Evolutionary conservation across 2,113 vertebrate genomes (phyloP).

Genomic region (Gobius niger): DNA sequence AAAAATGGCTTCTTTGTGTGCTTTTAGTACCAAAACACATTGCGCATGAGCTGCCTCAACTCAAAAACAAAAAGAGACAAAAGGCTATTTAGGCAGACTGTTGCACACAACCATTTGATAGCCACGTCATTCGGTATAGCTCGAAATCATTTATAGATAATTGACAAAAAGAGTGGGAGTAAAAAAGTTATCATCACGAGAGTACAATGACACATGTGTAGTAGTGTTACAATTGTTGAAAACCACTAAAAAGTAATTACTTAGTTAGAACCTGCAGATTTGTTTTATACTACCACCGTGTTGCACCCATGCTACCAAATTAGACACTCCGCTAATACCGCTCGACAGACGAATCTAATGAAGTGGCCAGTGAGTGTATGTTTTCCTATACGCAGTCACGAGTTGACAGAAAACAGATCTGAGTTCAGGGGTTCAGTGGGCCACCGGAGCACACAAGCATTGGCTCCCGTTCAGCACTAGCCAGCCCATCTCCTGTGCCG

Average conservation of each 20-base stretch:
- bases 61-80: not conserved
- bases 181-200: too few species aligned
- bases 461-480: slow-evolving; percentile 42
- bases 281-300: not conserved
- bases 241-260: not conserved
- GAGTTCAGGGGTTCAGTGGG: slow-evolving; percentile 69
- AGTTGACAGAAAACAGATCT: slow-evolving; percentile 63
- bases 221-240: too few species aligned
- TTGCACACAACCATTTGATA: not conserved
- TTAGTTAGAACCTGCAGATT: not conserved
- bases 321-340: not conserved
- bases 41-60: not conserved
- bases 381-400: slow-evolving; percentile 41
- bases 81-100: not conserved
- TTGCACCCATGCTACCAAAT: not conserved
- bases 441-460: slow-evolving; percentile 43
- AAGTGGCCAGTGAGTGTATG: slow-evolving; percentile 6
- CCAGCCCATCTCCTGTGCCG: slow-evolving; percentile 65
- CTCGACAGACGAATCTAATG: not conserved
- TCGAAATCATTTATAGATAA: not conserved
- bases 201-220: too few species aligned
- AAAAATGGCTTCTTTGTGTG: slow-evolving; percentile 13
- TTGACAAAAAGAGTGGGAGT: too few species aligned
- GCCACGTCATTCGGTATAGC: not conserved
- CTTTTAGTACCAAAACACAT: slow-evolving; percentile 25